Percentiles rank a stretch among this genome's conserved stretches.
Evolutionary conservation across 2,797 vertebrate species (phyloP).

Genomic region (Halcyon leucocephala): DNA sequence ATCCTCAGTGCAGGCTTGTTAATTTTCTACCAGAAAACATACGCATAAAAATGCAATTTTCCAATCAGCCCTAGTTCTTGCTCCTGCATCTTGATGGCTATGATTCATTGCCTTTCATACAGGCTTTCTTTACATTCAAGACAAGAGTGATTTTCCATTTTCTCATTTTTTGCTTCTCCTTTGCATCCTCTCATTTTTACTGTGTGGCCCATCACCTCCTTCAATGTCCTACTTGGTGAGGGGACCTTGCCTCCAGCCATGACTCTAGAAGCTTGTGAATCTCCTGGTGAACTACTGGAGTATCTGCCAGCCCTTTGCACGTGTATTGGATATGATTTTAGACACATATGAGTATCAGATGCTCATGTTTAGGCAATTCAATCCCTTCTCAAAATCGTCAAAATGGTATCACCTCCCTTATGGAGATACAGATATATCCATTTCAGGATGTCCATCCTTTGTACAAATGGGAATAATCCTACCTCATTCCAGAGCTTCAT

Average conservation of each 20-base stretch:
- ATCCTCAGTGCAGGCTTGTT: neutral
- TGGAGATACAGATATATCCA: neutral
- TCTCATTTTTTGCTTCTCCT: neutral
- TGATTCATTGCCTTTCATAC: neutral
- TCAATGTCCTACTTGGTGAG: neutral
- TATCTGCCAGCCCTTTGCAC: neutral
- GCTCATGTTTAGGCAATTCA: neutral
- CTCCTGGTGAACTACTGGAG: neutral
- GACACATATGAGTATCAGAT: neutral
- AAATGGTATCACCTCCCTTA: neutral
- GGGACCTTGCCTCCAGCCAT: neutral
- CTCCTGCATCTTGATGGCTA: neutral
- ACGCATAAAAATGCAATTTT: neutral
- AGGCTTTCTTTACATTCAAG: neutral
- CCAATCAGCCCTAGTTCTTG: neutral
- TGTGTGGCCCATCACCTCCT: neutral
- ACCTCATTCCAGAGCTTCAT: neutral
- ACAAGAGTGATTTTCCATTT: neutral
- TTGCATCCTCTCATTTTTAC: neutral
- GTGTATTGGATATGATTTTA: neutral
- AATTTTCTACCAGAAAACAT: neutral
- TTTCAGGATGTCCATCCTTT: neutral
- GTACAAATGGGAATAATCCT: neutral
- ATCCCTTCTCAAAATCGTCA: neutral
- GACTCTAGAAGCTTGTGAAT: neutral